phyloP scores from a whole-genome alignment of 2,888 invertebrate genomes.

The Phyto melanocephala region DNA sequence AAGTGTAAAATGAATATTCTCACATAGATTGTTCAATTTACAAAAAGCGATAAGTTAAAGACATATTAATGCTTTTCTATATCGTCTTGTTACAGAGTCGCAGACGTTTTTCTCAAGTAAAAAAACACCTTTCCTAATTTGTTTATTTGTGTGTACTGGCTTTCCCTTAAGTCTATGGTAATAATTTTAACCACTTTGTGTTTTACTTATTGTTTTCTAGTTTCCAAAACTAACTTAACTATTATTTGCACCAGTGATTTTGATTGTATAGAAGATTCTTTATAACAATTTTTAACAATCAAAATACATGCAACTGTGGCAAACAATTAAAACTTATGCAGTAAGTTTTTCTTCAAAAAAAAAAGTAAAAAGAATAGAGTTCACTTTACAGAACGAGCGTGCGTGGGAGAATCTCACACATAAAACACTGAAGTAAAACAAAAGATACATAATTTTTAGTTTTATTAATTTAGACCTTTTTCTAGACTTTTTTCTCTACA shows the following conservation, averaged over 20 bases:
- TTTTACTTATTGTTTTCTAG: slow-evolving; percentile 13
- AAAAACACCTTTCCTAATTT: background rate
- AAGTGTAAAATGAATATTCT: too few species aligned
- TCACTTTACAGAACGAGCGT: slow-evolving; percentile 40
- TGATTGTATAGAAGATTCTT: slow-evolving; percentile 7
- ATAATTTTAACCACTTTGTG: slow-evolving; percentile 18
- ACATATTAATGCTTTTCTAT: too few species aligned
- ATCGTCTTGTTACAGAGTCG: too few species aligned
- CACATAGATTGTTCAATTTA: too few species aligned
- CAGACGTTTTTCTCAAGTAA: background rate
- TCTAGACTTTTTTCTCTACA: slow-evolving; percentile 1
- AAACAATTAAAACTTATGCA: slow-evolving; percentile 56
- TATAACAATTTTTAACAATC: slow-evolving; percentile 8
- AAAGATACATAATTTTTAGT: slow-evolving; percentile 58
- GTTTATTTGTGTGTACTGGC: background rate
- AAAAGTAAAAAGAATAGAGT: slow-evolving; percentile 20
- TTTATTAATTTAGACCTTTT: slow-evolving; percentile 53
- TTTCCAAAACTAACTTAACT: slow-evolving; percentile 21
- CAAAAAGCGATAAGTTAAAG: too few species aligned
- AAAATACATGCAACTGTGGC: slow-evolving; percentile 36
- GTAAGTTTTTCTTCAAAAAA: background rate
- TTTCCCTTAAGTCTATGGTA: slow-evolving; percentile 28
- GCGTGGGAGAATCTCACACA: slow-evolving; percentile 64
- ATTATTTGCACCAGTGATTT: slow-evolving; percentile 64
- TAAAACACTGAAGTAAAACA: slow-evolving; percentile 40